phyloP scores from a whole-genome alignment of 1,140 invertebrate species.

The Asobara japonica region DNA sequence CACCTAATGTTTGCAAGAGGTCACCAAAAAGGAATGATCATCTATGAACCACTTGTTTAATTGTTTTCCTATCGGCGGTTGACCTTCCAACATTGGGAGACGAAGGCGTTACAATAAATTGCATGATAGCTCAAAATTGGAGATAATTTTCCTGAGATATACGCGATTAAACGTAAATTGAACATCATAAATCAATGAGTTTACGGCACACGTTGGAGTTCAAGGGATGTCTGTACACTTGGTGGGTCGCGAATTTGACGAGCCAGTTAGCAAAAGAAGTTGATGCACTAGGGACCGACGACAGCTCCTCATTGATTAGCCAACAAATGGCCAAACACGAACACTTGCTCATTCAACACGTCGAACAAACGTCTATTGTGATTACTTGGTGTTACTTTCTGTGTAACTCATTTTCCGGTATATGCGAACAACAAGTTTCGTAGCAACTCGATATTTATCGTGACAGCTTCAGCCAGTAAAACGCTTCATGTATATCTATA shows the following conservation, averaged over 20 bases:
- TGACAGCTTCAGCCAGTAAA: not conserved
- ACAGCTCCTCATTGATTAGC: conserved; percentile 57
- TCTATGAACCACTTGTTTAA: no score
- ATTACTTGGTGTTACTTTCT: not conserved
- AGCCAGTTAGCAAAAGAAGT: conserved; percentile 48
- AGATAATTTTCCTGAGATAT: not conserved
- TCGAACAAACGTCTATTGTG: conserved; percentile 52
- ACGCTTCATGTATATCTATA: no score
- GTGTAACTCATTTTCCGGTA: not conserved
- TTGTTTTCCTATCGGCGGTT: no score
- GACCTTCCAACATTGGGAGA: no score
- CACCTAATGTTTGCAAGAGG: no score
- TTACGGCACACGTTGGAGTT: not conserved
- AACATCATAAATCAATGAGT: not conserved
- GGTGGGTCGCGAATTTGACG: conserved; percentile 49
- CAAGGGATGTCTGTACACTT: conserved; percentile 48
- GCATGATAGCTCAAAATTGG: no score
- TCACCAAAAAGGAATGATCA: no score
- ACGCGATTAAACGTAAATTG: not conserved
- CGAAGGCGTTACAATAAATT: no score
- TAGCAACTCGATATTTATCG: not conserved
- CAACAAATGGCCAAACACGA: conserved; percentile 36
- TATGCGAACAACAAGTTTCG: not conserved
- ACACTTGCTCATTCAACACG: conserved; percentile 55
- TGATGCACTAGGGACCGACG: conserved; percentile 55